Evolutionary conservation across 2,113 vertebrate species (phyloP).

Genomic region (Heteronetta atricapilla): DNA sequence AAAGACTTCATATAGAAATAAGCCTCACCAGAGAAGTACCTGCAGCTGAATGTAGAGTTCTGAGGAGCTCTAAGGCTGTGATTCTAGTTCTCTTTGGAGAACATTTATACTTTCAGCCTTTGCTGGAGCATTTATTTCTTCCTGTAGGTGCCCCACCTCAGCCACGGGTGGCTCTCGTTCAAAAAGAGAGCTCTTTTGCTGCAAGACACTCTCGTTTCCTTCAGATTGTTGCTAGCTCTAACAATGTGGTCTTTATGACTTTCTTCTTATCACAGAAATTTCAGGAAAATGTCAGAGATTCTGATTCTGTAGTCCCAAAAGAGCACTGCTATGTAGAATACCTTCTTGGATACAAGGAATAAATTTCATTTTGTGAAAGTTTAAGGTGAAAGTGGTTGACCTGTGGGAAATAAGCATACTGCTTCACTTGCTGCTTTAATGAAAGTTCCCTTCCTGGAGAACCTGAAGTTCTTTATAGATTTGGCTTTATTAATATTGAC

Average conservation of each 20-base stretch:
- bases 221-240: neutral
- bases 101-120: neutral
- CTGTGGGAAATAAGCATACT: neutral
- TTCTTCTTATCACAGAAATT: neutral
- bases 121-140: neutral
- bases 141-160: neutral
- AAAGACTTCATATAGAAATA: neutral
- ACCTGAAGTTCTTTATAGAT: constrained; percentile 6
- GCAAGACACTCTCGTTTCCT: neutral
- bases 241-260: neutral
- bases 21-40: neutral
- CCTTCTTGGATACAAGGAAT: neutral
- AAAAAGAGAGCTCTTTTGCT: neutral
- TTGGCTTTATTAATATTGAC: constrained; percentile 49
- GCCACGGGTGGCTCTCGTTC: neutral
- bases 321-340: neutral
- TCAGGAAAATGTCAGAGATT: constrained; percentile 33
- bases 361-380: constrained; percentile 38
- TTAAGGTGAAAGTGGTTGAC: constrained; percentile 14
- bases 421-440: constrained; percentile 18
- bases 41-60: neutral
- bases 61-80: neutral
- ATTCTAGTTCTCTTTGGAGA: neutral
- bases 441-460: neutral
- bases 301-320: constrained; percentile 14